A percentile compares a stretch with the other conserved stretches of the same genome.
Evolutionary conservation across 2,797 vertebrate genomes (phyloP).

Genomic region (Lagocephalus sceleratus): DNA sequence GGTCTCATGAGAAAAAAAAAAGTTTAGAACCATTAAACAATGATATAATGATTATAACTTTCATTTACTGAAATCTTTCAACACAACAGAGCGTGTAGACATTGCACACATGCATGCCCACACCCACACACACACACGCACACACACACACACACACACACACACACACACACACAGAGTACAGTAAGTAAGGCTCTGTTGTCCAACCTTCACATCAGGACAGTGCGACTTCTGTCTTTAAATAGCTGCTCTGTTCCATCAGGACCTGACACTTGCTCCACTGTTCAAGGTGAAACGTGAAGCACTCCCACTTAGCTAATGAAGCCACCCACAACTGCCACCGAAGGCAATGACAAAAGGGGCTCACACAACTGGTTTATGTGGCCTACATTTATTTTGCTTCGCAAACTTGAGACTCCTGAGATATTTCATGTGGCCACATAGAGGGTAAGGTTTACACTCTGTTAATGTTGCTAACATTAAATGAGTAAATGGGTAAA

Average conservation of each 20-base stretch:
- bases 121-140: neutral
- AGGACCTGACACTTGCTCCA: conserved; percentile 41
- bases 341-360: neutral
- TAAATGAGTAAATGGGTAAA: too few relatives aligned
- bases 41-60: neutral
- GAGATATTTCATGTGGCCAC: too few relatives aligned
- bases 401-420: too few relatives aligned
- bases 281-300: conserved; percentile 48
- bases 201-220: conserved; percentile 51
- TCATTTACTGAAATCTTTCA: conserved; percentile 1
- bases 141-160: neutral
- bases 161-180: neutral
- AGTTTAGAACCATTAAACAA: too few relatives aligned
- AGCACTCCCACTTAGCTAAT: neutral
- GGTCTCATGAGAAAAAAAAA: too few relatives aligned
- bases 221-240: conserved; percentile 53
- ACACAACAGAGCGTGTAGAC: conserved; percentile 1
- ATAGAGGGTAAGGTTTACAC: too few relatives aligned
- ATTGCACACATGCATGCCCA: neutral
- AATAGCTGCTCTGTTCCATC: conserved; percentile 52
- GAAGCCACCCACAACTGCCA: neutral
- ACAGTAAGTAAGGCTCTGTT: conserved; percentile 13
- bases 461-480: neutral
- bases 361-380: too few relatives aligned
- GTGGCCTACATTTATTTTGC: too few relatives aligned